phyloP scores from a whole-genome alignment of 2,888 invertebrate genomes.

The Pterostichus niger region DNA sequence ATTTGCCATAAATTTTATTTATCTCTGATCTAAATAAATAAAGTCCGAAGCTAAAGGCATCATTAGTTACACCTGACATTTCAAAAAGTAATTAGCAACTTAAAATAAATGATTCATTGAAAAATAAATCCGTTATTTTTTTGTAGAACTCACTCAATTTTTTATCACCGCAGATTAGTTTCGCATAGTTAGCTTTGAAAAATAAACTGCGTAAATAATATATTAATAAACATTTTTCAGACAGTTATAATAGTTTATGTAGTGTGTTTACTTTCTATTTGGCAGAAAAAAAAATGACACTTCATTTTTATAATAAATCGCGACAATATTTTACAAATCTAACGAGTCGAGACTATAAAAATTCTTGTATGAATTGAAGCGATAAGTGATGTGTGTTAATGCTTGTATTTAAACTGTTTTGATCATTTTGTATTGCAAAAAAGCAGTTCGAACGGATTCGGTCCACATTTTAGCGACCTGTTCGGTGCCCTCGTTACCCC shows the following conservation, averaged over 20 bases:
- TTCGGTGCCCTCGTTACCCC: constrained; percentile 14
- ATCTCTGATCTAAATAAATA: no score
- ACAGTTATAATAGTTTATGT: no score
- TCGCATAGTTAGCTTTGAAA: no score
- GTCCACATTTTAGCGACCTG: constrained; percentile 65
- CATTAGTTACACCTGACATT: constrained; percentile 11
- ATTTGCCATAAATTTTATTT: constrained; percentile 6
- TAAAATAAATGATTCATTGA: constrained; percentile 13
- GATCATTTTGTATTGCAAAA: constrained; percentile 56
- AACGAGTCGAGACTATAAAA: not conserved
- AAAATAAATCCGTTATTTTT: constrained; percentile 43
- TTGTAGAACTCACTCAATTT: not conserved
- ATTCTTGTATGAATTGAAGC: constrained; percentile 5
- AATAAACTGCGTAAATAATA: no score
- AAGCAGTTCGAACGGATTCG: constrained; percentile 37
- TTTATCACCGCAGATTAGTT: not conserved
- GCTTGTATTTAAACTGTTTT: constrained; percentile 53
- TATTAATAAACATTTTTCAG: no score
- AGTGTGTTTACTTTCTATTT: constrained; percentile 11
- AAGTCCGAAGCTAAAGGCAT: not conserved
- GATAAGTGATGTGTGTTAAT: constrained; percentile 55
- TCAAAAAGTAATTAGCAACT: constrained; percentile 17
- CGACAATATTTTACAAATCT: not conserved
- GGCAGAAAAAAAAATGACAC: constrained; percentile 9
- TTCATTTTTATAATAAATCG: not conserved